phyloP scores from a whole-genome alignment of 2,113 vertebrate genomes.

The Paralichthys olivaceus region DNA sequence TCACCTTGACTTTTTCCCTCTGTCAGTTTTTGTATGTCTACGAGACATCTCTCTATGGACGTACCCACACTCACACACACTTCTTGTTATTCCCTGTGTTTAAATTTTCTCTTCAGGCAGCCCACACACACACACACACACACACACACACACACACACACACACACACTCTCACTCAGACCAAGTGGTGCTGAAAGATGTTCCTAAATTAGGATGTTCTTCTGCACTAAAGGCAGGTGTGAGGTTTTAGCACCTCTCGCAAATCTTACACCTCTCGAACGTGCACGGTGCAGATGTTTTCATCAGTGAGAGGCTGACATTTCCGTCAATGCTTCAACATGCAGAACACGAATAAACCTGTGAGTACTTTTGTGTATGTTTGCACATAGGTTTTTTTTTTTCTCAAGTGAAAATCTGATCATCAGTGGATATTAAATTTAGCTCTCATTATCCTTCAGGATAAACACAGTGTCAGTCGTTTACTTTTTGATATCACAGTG shows the following conservation, averaged over 20 bases:
- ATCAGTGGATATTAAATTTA: slow-evolving; percentile 33
- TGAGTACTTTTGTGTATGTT: not conserved
- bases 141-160: slow-evolving; percentile 4
- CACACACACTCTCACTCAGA: slow-evolving; percentile 25
- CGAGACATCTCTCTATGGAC: slow-evolving; percentile 30
- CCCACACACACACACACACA: not conserved
- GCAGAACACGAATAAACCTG: slow-evolving; percentile 20
- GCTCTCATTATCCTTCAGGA: not conserved
- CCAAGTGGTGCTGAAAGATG: slow-evolving; percentile 52
- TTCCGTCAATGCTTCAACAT: slow-evolving; percentile 43
- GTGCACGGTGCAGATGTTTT: slow-evolving; percentile 33
- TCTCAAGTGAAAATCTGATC: slow-evolving; percentile 23
- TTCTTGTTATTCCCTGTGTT: slow-evolving; percentile 35
- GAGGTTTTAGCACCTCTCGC: slow-evolving; percentile 50
- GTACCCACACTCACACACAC: not conserved
- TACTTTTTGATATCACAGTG: slow-evolving; percentile 6
- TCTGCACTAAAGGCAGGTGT: slow-evolving; percentile 46
- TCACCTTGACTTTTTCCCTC: slow-evolving; percentile 33
- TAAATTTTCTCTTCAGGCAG: slow-evolving; percentile 29
- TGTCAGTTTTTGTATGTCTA: slow-evolving; percentile 33
- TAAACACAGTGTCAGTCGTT: not conserved
- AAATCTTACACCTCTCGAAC: slow-evolving; percentile 43
- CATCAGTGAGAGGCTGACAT: slow-evolving; percentile 6
- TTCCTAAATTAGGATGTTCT: slow-evolving; percentile 61
- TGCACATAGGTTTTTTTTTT: slow-evolving; percentile 32